phyloP scores from a whole-genome alignment of 1,140 invertebrate genomes.

The Steinernema feltiae region DNA sequence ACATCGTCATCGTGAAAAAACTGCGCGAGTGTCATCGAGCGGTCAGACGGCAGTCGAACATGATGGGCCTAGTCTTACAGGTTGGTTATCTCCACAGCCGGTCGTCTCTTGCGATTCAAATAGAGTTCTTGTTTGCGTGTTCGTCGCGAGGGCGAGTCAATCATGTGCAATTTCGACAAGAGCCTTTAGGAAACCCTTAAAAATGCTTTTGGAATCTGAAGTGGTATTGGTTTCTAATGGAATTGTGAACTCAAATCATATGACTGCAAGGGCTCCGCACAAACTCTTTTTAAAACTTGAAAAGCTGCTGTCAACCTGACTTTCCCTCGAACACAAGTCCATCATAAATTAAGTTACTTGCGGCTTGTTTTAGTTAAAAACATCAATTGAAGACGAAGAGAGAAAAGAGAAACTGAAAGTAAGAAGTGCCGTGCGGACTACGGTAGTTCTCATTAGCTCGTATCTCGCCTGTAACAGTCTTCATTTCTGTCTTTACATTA shows the following conservation, averaged over 20 bases:
- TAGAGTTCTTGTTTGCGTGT: too few species aligned
- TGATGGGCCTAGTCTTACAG: not conserved
- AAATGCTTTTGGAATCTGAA: not conserved
- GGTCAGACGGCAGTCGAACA: not conserved
- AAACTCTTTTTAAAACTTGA: not conserved
- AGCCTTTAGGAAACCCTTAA: not conserved
- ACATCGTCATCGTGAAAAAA: slow-evolving; percentile 10
- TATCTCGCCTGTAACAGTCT: not conserved
- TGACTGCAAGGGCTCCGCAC: not conserved
- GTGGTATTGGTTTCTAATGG: not conserved
- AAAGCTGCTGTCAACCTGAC: too few species aligned
- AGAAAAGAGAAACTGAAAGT: not conserved
- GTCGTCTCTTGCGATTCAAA: too few species aligned
- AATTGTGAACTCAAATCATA: not conserved
- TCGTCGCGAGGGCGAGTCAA: too few species aligned
- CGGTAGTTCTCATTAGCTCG: not conserved
- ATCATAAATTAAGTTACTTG: too few species aligned
- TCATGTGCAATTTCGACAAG: not conserved
- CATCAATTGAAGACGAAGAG: not conserved
- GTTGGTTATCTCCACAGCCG: not conserved
- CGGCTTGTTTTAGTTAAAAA: not conserved
- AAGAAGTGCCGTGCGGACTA: not conserved
- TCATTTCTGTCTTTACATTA: not conserved
- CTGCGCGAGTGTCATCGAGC: slow-evolving; percentile 2
- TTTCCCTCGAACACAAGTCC: too few species aligned